These are phyloP conservation scores for Yponomeuta evonymella DNA, from an alignment of 2,888 invertebrate genomes.

Conservation along the genomic window DNA sequence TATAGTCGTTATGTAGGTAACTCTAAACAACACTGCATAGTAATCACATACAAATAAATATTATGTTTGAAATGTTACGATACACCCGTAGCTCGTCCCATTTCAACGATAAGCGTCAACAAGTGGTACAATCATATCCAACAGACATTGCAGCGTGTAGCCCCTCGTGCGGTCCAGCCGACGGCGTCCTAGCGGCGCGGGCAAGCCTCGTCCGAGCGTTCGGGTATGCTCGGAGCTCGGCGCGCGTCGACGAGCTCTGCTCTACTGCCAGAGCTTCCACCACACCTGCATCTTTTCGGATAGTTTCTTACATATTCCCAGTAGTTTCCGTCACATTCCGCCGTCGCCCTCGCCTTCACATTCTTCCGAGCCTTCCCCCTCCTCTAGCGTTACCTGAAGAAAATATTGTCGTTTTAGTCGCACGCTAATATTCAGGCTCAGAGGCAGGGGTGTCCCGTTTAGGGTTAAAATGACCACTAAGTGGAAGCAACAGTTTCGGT, in stretches of 20 bases:
- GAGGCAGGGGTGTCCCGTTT: neutral
- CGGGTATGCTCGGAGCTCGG: constrained; percentile 1
- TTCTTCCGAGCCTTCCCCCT: constrained; percentile 83
- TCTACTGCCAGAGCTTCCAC: constrained; percentile 87
- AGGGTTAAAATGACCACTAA: neutral
- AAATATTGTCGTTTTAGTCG: neutral
- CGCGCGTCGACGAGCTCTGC: constrained; percentile 1
- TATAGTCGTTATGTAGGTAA: constrained; percentile 70
- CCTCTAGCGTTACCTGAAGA: constrained; percentile 88
- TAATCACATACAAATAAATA: constrained; percentile 68
- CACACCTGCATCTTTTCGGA: constrained; percentile 92
- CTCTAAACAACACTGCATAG: constrained; percentile 72
- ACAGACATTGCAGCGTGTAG: constrained; percentile 5
- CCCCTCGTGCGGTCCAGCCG: constrained; percentile 10
- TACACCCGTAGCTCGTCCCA: constrained; percentile 53
- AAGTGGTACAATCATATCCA: constrained; percentile 41
- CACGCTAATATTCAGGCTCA: neutral
- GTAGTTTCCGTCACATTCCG: constrained; percentile 96
- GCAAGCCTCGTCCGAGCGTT: constrained; percentile 17
- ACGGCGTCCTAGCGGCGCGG: constrained; percentile 18
- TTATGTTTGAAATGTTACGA: constrained; percentile 65
- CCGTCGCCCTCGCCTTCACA: constrained; percentile 72
- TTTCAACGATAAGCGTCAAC: constrained; percentile 73
- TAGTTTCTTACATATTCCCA: constrained; percentile 92
- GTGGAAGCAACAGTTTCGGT: neutral